Conservation (phyloP, 2,797 vertebrate species). For the Phalloptychus januarius region DNA sequence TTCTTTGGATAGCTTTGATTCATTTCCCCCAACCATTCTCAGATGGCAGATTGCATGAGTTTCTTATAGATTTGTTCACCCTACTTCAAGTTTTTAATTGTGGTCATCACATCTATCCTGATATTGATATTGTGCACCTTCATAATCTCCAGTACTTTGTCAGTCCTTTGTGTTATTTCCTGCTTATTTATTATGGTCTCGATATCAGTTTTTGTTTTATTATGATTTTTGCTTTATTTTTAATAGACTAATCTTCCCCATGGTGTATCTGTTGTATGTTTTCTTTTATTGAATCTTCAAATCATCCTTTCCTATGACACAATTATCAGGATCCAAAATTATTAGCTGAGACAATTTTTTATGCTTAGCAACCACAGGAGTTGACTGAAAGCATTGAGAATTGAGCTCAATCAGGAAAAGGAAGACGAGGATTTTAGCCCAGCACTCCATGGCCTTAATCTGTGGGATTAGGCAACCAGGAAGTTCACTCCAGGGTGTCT, state of each 20-base stretch:
- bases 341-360: constrained; percentile 1
- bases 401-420: constrained; percentile 49
- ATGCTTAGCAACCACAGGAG: constrained; percentile 10
- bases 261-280: background rate
- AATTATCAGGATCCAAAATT: background rate
- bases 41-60: background rate
- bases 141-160: background rate
- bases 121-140: background rate
- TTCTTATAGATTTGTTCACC: background rate
- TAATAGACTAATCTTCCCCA: background rate
- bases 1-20: background rate
- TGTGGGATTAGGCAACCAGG: constrained; percentile 72
- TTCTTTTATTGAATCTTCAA: background rate
- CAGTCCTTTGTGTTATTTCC: background rate
- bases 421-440: constrained; percentile 59
- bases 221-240: background rate
- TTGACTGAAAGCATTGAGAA: constrained; percentile 15
- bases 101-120: background rate
- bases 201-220: background rate
- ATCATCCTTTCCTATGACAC: background rate
- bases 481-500: constrained; percentile 45
- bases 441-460: constrained; percentile 78
- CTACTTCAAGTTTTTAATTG: background rate
- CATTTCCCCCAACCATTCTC: background rate
- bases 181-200: background rate